A percentile compares a stretch with the other conserved stretches of the same genome.
Conservation (phyloP, 2,113 vertebrate genomes). For the Cochlearius cochlearius region DNA sequence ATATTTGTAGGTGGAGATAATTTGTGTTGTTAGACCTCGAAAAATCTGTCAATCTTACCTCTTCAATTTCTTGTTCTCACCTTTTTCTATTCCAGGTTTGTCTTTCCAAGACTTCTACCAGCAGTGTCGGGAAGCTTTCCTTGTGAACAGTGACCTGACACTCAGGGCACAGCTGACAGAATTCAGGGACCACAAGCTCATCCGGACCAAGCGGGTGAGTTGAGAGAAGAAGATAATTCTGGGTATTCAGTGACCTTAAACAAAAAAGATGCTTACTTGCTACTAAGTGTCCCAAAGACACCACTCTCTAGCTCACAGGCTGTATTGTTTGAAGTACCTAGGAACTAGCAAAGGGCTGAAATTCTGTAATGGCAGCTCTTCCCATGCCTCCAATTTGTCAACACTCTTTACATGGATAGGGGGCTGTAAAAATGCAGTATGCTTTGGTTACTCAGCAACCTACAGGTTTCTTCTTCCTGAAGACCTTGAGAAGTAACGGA, state of each 20-base stretch:
- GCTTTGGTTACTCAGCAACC: not conserved
- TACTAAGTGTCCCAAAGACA: not conserved
- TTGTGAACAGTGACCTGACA: constrained; percentile 96
- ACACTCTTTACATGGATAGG: not conserved
- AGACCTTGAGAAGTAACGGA: not conserved
- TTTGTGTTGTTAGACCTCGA: not conserved
- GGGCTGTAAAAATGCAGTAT: not conserved
- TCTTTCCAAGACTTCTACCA: constrained; percentile 99
- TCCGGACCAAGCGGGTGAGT: constrained; percentile 91
- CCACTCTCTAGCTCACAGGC: not conserved
- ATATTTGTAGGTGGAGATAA: not conserved
- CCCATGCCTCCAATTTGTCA: not conserved
- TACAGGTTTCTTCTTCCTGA: not conserved
- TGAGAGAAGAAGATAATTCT: not conserved
- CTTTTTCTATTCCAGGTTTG: constrained; percentile 75
- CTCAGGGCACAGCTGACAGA: constrained; percentile 96
- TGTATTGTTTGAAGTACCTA: not conserved
- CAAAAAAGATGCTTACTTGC: not conserved
- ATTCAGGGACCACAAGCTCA: constrained; percentile 96
- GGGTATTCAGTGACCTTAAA: not conserved
- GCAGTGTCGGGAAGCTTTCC: constrained; percentile 94
- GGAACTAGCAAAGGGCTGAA: not conserved
- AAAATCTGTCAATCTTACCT: not conserved
- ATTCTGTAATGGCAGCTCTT: not conserved
- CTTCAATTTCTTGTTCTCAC: not conserved